These are phyloP conservation scores for Diplolepis rosae DNA, from an alignment of 2,888 invertebrate genomes.

Conservation along the genomic window DNA sequence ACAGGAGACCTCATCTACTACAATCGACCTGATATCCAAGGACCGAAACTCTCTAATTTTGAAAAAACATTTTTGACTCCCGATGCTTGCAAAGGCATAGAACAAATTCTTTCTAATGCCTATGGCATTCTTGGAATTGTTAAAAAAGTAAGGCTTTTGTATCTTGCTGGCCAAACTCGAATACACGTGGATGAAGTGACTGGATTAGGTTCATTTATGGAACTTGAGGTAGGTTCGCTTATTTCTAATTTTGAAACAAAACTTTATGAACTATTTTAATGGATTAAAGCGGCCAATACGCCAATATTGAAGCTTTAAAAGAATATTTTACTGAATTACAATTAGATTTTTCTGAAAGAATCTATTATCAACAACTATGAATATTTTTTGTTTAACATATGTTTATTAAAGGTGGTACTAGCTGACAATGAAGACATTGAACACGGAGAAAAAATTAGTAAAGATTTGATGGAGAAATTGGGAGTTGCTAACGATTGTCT, in stretches of 20 bases:
- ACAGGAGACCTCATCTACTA: constrained; percentile 86
- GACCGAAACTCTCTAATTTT: constrained; percentile 87
- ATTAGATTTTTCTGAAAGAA: too few relatives aligned
- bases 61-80: constrained; percentile 77
- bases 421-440: constrained; percentile 79
- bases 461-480: constrained; percentile 81
- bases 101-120: constrained; percentile 76
- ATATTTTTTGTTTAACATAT: constrained; percentile 28
- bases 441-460: constrained; percentile 83
- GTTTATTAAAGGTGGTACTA: constrained; percentile 78
- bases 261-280: too few relatives aligned
- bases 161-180: constrained; percentile 87
- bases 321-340: too few relatives aligned
- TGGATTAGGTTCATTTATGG: constrained; percentile 86
- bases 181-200: constrained; percentile 92
- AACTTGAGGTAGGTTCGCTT: constrained; percentile 86
- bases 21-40: constrained; percentile 83
- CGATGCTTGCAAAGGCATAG: constrained; percentile 74
- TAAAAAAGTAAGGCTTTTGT: constrained; percentile 85
- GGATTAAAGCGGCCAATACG: too few relatives aligned
- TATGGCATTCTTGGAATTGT: constrained; percentile 85
- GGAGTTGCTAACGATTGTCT: constrained; percentile 79
- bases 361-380: too few relatives aligned
- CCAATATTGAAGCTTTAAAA: too few relatives aligned
- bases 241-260: too few relatives aligned